Evolutionary conservation across 2,888 invertebrate species (phyloP), one percentile per base, ranked within the genome.

Genomic region (Meiosimyza platycephala): DNA sequence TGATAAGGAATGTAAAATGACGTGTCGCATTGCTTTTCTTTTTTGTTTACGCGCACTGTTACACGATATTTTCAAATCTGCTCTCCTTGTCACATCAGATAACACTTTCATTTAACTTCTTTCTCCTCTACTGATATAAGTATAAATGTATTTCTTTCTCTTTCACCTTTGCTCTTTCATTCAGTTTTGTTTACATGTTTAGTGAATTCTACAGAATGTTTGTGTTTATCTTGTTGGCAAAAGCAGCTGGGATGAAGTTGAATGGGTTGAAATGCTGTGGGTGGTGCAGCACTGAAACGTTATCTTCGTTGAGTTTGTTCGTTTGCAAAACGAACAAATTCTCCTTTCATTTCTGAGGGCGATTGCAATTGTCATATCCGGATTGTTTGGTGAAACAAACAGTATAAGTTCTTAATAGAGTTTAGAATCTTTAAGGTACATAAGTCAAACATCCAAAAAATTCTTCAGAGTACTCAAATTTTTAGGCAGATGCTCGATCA

Each of bases 121-220:
- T 40, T 40, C 9, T 40, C 9, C 28, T 28, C 28, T 28, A 28
- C 28, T 28, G 28, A 28, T 4, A 28, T 28, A 3, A 3, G 28
- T 40, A 40, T 40, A 4, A 1, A 7, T 40, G 16, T 47, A 62
- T 62, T 47, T 54, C 18, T 59, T 60, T 57, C 66, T 47, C 50
- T 64, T 33, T 11, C 65, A 50, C 65, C n/a, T n/a, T 13, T 50
- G 18, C 65, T 18, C 52, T 65, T 22, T 16, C 67, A 40, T 40
- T 57, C 22, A 16, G 28, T 40, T 68, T 57, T 57, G 57, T 68
- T 52, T 52, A 52, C 65, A 54, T 7, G 40, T 66, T 66, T 52
- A 51, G 52, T 66, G 52, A 33, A 63, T 63, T 52, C 54, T 28
- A 52, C 54, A 52, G 33, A 66, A 52, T 52, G 52, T 66, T 66